Evolutionary conservation across 2,888 invertebrate genomes (phyloP).

Genomic region (Hyposoter dolosus): DNA sequence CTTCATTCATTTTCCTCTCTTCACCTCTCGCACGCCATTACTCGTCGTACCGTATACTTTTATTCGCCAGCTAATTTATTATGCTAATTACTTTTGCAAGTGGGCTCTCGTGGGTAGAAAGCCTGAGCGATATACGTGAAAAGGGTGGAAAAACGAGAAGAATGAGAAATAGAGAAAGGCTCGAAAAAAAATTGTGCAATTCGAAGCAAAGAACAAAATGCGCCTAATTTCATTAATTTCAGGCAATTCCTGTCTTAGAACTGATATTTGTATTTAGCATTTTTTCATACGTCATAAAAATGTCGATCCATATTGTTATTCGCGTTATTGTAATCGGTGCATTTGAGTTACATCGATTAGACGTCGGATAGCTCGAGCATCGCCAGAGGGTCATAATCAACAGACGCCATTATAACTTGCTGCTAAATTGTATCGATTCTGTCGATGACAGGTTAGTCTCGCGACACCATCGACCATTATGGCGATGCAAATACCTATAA

Average conservation of each 20-base stretch:
- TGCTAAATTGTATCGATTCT: slow-evolving; percentile 35
- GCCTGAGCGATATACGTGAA: slow-evolving; percentile 36
- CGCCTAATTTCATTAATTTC: not conserved
- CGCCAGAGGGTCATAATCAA: slow-evolving; percentile 21
- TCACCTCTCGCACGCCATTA: slow-evolving; percentile 26
- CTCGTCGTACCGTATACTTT: slow-evolving; percentile 62
- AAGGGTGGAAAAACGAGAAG: slow-evolving; percentile 56
- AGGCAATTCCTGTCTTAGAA: not conserved
- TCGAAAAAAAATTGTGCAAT: not conserved
- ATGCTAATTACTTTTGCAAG: slow-evolving; percentile 79
- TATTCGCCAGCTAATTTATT: slow-evolving; percentile 78
- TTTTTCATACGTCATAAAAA: not conserved
- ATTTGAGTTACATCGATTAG: slow-evolving; percentile 19
- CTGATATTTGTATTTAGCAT: not conserved
- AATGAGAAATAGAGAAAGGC: slow-evolving; percentile 30
- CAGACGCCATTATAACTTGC: slow-evolving; percentile 30
- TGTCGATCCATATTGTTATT: not conserved
- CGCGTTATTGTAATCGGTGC: not conserved
- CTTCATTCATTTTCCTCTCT: slow-evolving; percentile 35
- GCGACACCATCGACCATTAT: not conserved
- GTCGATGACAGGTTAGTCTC: slow-evolving; percentile 23
- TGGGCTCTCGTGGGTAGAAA: slow-evolving; percentile 63
- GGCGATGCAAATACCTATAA: not conserved
- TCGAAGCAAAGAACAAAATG: not conserved
- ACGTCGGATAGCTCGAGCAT: not conserved